Percentiles rank a stretch among this genome's conserved stretches.
These are phyloP conservation scores for Temnothorax nylanderi DNA, from an alignment of 1,140 invertebrate genomes.

Conservation along the genomic window DNA sequence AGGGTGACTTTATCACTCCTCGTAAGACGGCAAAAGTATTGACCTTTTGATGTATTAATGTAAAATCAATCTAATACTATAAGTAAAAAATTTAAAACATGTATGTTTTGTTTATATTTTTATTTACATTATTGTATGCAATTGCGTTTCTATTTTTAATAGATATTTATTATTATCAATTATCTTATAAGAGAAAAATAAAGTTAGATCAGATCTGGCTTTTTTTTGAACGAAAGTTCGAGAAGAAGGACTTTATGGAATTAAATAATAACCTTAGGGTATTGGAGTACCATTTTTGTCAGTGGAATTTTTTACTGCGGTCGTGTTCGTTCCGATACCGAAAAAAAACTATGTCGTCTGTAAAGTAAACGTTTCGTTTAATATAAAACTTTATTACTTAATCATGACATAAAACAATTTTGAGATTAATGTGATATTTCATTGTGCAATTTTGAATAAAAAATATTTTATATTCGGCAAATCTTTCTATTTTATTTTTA, in stretches of 20 bases:
- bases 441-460: not conserved
- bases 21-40: not conserved
- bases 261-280: not conserved
- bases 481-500: not conserved
- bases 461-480: not conserved
- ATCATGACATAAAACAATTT: not conserved
- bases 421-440: not conserved
- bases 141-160: not conserved
- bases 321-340: not conserved
- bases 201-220: not conserved
- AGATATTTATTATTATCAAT: not conserved
- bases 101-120: not conserved
- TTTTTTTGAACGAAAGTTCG: not conserved
- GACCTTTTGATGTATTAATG: not conserved
- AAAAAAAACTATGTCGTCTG: not conserved
- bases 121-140: not conserved
- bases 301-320: not conserved
- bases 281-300: slow-evolving; percentile 5
- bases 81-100: not conserved
- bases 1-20: not conserved
- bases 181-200: too few species aligned
- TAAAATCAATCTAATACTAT: not conserved
- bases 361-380: not conserved
- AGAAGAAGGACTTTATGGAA: slow-evolving; percentile 1
- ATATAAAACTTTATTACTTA: not conserved